Conservation (phyloP, 2,797 vertebrate species). For the Bovichtus variegatus region DNA sequence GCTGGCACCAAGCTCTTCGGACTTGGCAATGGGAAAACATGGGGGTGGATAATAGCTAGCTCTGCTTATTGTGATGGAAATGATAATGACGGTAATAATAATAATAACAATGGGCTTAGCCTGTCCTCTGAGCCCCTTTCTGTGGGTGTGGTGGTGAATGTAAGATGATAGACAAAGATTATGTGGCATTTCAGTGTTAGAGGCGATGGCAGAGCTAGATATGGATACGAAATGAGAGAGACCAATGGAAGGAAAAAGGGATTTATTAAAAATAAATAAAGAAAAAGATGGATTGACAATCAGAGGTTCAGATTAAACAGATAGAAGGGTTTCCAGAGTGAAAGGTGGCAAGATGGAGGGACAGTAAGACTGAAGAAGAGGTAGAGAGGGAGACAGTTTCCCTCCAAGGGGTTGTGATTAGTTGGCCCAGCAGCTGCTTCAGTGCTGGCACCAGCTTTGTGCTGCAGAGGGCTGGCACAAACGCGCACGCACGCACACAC, state of each 20-base stretch:
- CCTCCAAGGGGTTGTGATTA: slow-evolving; percentile 83
- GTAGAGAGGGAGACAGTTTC: slow-evolving; percentile 68
- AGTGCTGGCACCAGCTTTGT: slow-evolving; percentile 76
- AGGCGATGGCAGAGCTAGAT: slow-evolving; percentile 35
- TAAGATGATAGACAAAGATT: slow-evolving; percentile 59
- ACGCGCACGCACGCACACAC: slow-evolving; percentile 48
- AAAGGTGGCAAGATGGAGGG: slow-evolving; percentile 69
- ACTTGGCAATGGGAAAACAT: slow-evolving; percentile 64
- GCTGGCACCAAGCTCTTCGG: slow-evolving; percentile 70
- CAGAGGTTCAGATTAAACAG: slow-evolving; percentile 51
- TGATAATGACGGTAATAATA: slow-evolving; percentile 79
- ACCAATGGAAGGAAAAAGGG: slow-evolving; percentile 18
- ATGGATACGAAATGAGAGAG: slow-evolving; percentile 35
- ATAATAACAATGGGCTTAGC: slow-evolving; percentile 73
- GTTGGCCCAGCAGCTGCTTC: slow-evolving; percentile 84
- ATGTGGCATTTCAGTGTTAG: slow-evolving; percentile 51
- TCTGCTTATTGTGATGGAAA: slow-evolving; percentile 77
- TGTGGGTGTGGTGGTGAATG: slow-evolving; percentile 54
- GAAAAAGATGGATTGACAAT: slow-evolving; percentile 40
- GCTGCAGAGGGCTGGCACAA: slow-evolving; percentile 82
- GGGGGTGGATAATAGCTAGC: slow-evolving; percentile 76
- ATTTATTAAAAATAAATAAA: slow-evolving; percentile 7
- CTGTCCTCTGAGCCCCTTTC: slow-evolving; percentile 64
- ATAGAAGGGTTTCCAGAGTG: slow-evolving; percentile 43
- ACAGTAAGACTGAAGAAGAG: slow-evolving; percentile 60